Evolutionary conservation across 2,113 vertebrate genomes (phyloP).

Genomic region (Pionites leucogaster): DNA sequence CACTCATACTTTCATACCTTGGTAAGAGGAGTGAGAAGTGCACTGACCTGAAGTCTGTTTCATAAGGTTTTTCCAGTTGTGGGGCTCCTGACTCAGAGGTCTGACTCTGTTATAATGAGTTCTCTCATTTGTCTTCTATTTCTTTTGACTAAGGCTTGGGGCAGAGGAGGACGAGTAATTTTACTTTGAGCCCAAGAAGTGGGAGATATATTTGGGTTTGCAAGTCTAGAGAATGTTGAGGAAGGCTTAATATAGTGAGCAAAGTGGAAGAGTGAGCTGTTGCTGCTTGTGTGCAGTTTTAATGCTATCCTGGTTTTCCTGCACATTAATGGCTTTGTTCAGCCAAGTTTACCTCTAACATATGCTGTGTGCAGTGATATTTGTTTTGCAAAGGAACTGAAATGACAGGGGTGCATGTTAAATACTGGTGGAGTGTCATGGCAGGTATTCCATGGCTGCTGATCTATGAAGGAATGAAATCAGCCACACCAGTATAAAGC

Average conservation of each 20-base stretch:
- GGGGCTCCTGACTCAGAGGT: not conserved
- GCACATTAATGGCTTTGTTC: not conserved
- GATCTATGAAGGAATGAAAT: not conserved
- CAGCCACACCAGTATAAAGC: not conserved
- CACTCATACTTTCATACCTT: not conserved
- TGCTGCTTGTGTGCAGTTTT: not conserved
- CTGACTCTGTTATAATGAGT: accelerated
- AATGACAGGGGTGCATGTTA: not conserved
- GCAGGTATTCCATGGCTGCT: not conserved
- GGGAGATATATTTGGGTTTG: not conserved
- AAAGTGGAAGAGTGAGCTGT: not conserved
- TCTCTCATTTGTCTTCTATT: not conserved
- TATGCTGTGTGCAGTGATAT: not conserved
- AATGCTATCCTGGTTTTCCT: not conserved
- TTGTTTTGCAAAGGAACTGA: not conserved
- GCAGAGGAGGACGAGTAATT: not conserved
- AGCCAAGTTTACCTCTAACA: not conserved
- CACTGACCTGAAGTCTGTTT: not conserved
- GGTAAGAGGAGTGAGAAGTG: not conserved
- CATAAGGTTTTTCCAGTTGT: not conserved
- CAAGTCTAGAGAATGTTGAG: not conserved
- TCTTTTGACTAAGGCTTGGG: not conserved
- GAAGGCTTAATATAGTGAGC: not conserved
- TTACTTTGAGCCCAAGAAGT: not conserved
- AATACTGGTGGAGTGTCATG: not conserved